Conservation (phyloP, 2,113 vertebrate genomes). For the Leptobrachium leishanense region DNA sequence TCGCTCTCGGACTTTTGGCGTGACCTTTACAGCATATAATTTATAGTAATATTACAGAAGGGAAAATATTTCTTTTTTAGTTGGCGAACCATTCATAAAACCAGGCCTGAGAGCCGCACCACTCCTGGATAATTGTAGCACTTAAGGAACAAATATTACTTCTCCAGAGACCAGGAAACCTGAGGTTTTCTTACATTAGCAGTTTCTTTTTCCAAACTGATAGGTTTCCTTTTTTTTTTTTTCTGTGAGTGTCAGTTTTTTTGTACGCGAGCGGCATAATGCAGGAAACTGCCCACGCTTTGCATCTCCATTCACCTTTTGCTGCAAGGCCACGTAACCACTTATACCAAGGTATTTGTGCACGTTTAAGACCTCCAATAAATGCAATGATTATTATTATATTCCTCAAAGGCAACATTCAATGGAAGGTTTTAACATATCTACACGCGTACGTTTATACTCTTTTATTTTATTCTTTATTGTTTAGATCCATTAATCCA, state of each 20-base stretch:
- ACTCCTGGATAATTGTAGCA: slow-evolving; percentile 2
- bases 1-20: neutral
- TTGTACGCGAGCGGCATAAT: neutral
- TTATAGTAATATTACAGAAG: slow-evolving; percentile 1
- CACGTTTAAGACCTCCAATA: neutral
- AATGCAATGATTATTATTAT: slow-evolving; percentile 6
- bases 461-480: no score
- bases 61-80: neutral
- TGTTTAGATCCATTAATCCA: no score
- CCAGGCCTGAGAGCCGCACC: neutral
- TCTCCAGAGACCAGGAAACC: neutral
- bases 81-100: neutral
- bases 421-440: neutral
- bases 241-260: neutral
- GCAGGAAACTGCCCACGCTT: neutral
- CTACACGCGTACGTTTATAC: neutral
- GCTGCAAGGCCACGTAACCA: neutral
- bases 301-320: neutral
- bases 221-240: slow-evolving; percentile 3
- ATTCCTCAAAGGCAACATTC: neutral
- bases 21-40: neutral
- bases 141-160: slow-evolving; percentile 1
- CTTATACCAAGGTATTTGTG: neutral
- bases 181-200: slow-evolving; percentile 6
- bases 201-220: neutral